Conservation (phyloP, 2,888 invertebrate species). For the Tuta absoluta region DNA sequence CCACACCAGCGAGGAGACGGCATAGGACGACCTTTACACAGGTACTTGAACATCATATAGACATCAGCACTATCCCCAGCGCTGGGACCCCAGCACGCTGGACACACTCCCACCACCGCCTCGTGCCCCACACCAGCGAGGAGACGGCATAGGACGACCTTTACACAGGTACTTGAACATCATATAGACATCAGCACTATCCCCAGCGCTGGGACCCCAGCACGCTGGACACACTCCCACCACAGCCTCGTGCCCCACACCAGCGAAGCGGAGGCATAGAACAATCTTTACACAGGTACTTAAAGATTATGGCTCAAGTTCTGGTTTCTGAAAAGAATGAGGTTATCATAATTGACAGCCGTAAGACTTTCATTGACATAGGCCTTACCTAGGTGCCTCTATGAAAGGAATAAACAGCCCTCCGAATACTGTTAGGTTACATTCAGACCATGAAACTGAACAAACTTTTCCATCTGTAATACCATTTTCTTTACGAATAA, state of each 20-base stretch:
- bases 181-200: background rate
- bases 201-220: slow-evolving; percentile 1
- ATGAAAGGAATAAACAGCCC: too few relatives aligned
- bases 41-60: slow-evolving; percentile 64
- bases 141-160: slow-evolving; percentile 98
- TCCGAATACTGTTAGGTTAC: too few relatives aligned
- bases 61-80: background rate
- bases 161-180: slow-evolving; percentile 88
- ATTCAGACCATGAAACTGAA: too few relatives aligned
- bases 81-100: background rate
- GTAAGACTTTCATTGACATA: too few relatives aligned
- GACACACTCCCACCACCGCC: slow-evolving; percentile 91
- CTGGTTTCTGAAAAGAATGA: too few relatives aligned
- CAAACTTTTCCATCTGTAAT: too few relatives aligned
- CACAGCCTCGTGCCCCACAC: background rate
- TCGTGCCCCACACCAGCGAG: slow-evolving; percentile 98
- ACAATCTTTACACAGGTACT: slow-evolving; percentile 13
- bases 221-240: background rate
- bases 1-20: slow-evolving; percentile 96
- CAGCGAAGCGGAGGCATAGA: slow-evolving; percentile 14
- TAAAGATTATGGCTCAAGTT: background rate
- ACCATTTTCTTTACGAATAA: too few relatives aligned
- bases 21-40: slow-evolving; percentile 99
- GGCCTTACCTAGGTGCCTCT: too few relatives aligned
- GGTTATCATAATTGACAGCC: too few relatives aligned